Percentiles rank a stretch among this genome's conserved stretches.
phyloP scores from a whole-genome alignment of 2,797 vertebrate species.

The Sphenopsis melanotis region DNA sequence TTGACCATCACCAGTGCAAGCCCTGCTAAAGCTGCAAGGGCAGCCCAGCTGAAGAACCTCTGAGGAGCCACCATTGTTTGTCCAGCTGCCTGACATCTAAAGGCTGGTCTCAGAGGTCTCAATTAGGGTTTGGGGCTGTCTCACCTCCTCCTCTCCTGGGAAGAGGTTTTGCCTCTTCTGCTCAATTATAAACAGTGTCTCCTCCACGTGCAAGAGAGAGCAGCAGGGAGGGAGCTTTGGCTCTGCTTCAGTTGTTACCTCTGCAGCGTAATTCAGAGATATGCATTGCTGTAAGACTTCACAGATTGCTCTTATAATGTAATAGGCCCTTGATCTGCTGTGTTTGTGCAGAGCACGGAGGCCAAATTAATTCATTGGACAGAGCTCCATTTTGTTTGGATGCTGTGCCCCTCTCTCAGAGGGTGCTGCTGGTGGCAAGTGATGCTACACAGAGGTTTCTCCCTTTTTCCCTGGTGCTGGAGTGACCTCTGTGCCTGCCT shows the following conservation, averaged over 20 bases:
- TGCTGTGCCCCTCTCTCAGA: neutral
- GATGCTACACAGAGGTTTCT: neutral
- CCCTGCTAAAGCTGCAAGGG: neutral
- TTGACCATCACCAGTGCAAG: neutral
- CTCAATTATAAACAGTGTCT: neutral
- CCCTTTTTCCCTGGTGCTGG: neutral
- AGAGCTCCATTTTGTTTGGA: accelerated
- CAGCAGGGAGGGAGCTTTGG: neutral
- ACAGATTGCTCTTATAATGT: neutral
- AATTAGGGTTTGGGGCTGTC: slow-evolving; percentile 1
- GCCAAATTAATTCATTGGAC: neutral
- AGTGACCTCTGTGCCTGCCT: neutral
- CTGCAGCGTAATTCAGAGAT: neutral
- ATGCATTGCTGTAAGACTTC: neutral
- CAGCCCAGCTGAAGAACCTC: neutral
- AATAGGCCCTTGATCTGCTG: neutral
- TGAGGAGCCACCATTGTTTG: neutral
- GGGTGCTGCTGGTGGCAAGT: neutral
- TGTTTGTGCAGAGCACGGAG: neutral
- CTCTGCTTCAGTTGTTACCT: neutral
- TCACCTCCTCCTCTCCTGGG: neutral
- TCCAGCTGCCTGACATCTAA: neutral
- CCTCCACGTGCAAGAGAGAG: neutral
- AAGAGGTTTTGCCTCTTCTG: slow-evolving; percentile 7
- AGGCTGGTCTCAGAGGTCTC: slow-evolving; percentile 48